These are phyloP conservation scores for Mylabris sibirica DNA, from an alignment of 2,888 invertebrate genomes.

Conservation along the genomic window DNA sequence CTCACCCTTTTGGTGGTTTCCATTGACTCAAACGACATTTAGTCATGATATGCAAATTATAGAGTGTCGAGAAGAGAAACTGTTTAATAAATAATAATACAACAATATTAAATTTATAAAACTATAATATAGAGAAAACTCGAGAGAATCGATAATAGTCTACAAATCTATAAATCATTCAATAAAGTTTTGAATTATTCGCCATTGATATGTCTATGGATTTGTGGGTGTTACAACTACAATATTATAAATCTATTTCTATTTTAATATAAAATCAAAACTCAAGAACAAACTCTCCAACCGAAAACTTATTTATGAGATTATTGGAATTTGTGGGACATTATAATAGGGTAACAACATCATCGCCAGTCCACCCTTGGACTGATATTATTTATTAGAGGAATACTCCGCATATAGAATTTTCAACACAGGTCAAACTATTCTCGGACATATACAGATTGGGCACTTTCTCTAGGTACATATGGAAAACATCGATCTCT, in stretches of 20 bases:
- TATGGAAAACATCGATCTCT: too few species aligned
- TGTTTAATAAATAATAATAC: constrained; percentile 5
- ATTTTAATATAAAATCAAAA: constrained; percentile 5
- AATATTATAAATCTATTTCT: constrained; percentile 11
- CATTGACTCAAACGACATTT: not conserved
- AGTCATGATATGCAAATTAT: constrained; percentile 14
- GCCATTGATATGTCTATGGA: constrained; percentile 26
- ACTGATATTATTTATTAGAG: constrained; percentile 35
- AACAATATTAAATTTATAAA: not conserved
- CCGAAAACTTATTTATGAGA: not conserved
- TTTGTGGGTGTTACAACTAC: constrained; percentile 9
- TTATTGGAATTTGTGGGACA: constrained; percentile 3
- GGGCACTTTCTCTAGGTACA: too few species aligned
- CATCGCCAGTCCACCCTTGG: constrained; percentile 43
- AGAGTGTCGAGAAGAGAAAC: not conserved
- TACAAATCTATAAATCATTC: constrained; percentile 28
- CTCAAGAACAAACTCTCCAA: not conserved
- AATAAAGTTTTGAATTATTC: constrained; percentile 35
- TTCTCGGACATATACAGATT: not conserved
- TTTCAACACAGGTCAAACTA: not conserved
- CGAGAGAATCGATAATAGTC: not conserved
- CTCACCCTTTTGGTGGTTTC: not conserved
- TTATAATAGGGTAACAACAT: constrained; percentile 16
- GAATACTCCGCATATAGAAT: not conserved
- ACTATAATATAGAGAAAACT: not conserved